These are phyloP conservation scores for Sminthurides aquaticus DNA, from an alignment of 2,888 invertebrate species.

Conservation along the genomic window DNA sequence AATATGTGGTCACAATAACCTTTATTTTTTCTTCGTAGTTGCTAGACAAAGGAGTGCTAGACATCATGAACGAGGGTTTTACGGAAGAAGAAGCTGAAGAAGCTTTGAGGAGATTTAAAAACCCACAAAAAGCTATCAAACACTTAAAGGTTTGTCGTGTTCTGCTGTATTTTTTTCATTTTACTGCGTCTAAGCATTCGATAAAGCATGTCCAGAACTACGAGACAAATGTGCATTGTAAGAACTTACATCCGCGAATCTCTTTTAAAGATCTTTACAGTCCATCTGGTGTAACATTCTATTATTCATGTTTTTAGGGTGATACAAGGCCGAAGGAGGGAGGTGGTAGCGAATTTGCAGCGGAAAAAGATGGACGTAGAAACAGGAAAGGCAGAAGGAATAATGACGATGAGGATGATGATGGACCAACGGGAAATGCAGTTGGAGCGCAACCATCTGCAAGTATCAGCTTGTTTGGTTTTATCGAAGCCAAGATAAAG, in stretches of 20 bases:
- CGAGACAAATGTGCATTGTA: no score
- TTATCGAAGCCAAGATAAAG: conserved; percentile 36
- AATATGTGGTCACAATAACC: no score
- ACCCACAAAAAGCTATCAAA: conserved; percentile 35
- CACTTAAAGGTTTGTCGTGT: conserved; percentile 31
- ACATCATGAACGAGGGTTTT: conserved; percentile 40
- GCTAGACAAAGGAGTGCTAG: conserved; percentile 36
- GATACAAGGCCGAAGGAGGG: conserved; percentile 6
- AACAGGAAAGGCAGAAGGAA: conserved; percentile 5
- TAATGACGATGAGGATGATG: conserved; percentile 34
- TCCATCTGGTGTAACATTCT: no score
- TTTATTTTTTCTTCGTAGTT: conserved; percentile 26
- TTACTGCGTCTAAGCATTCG: no score
- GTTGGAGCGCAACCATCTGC: conserved; percentile 33
- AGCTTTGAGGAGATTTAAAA: conserved; percentile 34
- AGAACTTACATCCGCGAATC: neutral
- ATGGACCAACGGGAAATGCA: conserved; percentile 36
- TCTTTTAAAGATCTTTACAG: no score
- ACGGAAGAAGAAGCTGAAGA: conserved; percentile 36
- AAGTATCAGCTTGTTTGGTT: conserved; percentile 39
- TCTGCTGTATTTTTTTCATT: neutral
- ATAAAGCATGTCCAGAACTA: no score
- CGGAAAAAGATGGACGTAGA: conserved; percentile 8
- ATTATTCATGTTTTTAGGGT: no score
- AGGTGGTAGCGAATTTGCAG: neutral